phyloP scores from a whole-genome alignment of 2,888 invertebrate genomes.

The Argyresthia goedartella region DNA sequence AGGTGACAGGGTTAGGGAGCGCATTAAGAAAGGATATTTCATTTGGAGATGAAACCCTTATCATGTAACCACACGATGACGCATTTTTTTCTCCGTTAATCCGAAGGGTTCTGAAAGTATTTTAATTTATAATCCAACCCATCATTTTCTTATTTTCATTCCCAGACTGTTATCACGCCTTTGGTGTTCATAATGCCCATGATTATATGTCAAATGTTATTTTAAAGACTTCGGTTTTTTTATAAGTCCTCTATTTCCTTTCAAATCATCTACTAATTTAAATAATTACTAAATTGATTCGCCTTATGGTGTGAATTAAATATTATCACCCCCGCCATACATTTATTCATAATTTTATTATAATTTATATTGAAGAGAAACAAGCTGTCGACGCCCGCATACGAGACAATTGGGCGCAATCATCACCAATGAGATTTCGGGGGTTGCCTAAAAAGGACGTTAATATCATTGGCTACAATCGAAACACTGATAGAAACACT shows the following conservation, averaged over 20 bases:
- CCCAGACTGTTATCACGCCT: background rate
- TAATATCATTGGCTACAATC: constrained; percentile 66
- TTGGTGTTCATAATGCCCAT: no score
- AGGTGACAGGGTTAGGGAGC: constrained; percentile 32
- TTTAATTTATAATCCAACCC: constrained; percentile 21
- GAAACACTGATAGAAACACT: constrained; percentile 60
- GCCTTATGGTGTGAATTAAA: constrained; percentile 24
- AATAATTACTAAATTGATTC: constrained; percentile 8
- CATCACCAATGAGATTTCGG: constrained; percentile 66
- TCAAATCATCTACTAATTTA: no score
- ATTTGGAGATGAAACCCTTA: constrained; percentile 55
- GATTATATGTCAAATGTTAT: no score
- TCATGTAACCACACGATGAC: constrained; percentile 21
- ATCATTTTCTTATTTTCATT: constrained; percentile 3
- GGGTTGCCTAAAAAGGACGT: constrained; percentile 25
- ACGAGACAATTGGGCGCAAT: constrained; percentile 65
- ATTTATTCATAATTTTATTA: constrained; percentile 46
- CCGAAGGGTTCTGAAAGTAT: constrained; percentile 44
- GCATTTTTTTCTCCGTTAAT: constrained; percentile 53
- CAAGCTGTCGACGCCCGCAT: constrained; percentile 65
- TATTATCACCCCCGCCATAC: constrained; percentile 25
- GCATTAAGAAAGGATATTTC: constrained; percentile 54
- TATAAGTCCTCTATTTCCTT: no score
- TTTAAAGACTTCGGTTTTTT: no score
- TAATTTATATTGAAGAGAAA: constrained; percentile 55